These are phyloP conservation scores for Ashinkailepas kermadecensis DNA, from an alignment of 2,888 invertebrate genomes.

Conservation along the genomic window DNA sequence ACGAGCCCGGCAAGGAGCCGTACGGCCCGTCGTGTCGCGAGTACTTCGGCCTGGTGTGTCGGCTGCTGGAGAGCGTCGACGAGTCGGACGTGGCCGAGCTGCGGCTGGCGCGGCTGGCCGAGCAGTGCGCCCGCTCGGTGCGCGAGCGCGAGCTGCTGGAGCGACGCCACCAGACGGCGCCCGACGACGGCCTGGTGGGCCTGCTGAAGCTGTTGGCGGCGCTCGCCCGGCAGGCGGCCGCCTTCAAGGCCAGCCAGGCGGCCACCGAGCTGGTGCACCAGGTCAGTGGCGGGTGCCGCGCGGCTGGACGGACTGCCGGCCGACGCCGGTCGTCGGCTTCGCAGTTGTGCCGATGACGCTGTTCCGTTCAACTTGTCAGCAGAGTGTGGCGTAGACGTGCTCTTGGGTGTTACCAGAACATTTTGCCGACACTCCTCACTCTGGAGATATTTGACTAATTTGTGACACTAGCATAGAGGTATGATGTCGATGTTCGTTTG, in stretches of 20 bases:
- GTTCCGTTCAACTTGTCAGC: no score
- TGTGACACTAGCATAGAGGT: no score
- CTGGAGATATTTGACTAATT: no score
- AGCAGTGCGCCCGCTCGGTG: slow-evolving; percentile 64
- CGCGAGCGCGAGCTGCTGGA: slow-evolving; percentile 72
- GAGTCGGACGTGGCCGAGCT: slow-evolving; percentile 47
- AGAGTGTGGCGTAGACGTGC: no score
- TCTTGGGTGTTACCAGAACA: no score
- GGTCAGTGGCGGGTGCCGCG: slow-evolving; percentile 46
- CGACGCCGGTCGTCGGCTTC: no score
- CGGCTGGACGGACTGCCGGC: no score
- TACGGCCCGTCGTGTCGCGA: slow-evolving; percentile 91
- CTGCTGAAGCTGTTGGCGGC: slow-evolving; percentile 78
- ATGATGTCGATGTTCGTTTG: no score
- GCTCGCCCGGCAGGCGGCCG: slow-evolving; percentile 76
- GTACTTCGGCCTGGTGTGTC: slow-evolving; percentile 86
- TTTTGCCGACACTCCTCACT: no score
- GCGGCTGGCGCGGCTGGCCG: slow-evolving; percentile 59
- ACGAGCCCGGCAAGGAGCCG: slow-evolving; percentile 82
- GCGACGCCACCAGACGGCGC: slow-evolving; percentile 66
- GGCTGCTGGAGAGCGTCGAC: slow-evolving; percentile 66
- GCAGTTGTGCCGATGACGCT: no score
- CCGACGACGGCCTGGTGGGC: slow-evolving; percentile 86
- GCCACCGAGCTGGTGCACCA: slow-evolving; percentile 57
- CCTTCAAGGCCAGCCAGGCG: slow-evolving; percentile 70